Conservation (phyloP, 2,113 vertebrate species). For the Phoxinus phoxinus region DNA sequence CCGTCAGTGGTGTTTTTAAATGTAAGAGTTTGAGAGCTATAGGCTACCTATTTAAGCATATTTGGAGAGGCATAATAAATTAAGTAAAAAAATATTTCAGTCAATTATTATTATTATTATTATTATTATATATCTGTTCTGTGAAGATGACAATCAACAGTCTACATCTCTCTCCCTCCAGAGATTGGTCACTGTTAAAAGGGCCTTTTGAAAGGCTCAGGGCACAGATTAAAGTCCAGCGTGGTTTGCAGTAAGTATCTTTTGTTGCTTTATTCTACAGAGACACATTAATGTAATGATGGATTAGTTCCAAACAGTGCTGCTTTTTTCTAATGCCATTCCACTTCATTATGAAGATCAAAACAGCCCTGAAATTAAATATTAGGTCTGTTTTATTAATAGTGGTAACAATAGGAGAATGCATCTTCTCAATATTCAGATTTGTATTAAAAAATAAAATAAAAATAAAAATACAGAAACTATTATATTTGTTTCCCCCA, state of each 20-base stretch:
- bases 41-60: too few relatives aligned
- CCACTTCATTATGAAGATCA: constrained; percentile 5
- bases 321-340: not conserved
- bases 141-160: constrained; percentile 4
- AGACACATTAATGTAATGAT: not conserved
- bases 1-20: not conserved
- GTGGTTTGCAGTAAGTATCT: constrained; percentile 8
- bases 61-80: not conserved
- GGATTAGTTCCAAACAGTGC: not conserved
- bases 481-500: not conserved
- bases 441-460: not conserved
- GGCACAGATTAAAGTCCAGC: constrained; percentile 38
- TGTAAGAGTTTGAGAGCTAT: not conserved
- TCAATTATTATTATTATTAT: not conserved
- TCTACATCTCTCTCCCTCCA: not conserved
- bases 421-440: not conserved
- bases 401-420: not conserved
- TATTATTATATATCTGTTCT: not conserved
- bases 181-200: constrained; percentile 19
- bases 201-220: constrained; percentile 30
- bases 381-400: not conserved
- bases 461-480: not conserved
- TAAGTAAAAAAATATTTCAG: not conserved
- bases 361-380: not conserved
- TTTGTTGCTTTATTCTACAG: constrained; percentile 24